Evolutionary conservation across 2,797 vertebrate species (phyloP).

Genomic region (Amblyopsis hoosieri): DNA sequence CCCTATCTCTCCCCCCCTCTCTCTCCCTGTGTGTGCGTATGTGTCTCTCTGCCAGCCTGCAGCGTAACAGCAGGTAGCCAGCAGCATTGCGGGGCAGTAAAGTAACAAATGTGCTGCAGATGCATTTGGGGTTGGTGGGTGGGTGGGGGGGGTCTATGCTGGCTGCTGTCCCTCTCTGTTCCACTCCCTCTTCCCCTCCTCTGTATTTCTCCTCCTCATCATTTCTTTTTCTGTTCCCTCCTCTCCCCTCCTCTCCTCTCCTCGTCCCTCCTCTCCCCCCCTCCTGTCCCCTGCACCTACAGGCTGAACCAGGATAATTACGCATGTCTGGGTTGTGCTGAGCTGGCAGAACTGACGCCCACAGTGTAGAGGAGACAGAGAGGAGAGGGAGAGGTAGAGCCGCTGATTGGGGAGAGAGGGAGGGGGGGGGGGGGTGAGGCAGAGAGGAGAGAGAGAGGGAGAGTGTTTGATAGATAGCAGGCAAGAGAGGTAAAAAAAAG

Average conservation of each 20-base stretch:
- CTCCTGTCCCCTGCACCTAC: constrained; percentile 30
- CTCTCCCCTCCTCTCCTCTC: neutral
- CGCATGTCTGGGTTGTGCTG: constrained; percentile 71
- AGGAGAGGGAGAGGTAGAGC: constrained; percentile 6
- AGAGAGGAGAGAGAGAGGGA: neutral
- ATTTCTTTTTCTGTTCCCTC: neutral
- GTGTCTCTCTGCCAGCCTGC: constrained; percentile 24
- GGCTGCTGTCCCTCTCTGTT: constrained; percentile 40
- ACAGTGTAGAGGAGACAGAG: constrained; percentile 40
- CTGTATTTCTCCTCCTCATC: neutral
- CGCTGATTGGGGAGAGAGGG: constrained; percentile 1
- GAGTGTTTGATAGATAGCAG: neutral
- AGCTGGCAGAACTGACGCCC: constrained; percentile 65
- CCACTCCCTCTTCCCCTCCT: constrained; percentile 5
- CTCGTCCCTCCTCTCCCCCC: neutral
- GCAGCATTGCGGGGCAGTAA: constrained; percentile 35
- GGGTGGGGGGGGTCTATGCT: constrained; percentile 49
- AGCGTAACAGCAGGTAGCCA: constrained; percentile 37
- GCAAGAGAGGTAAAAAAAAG: neutral
- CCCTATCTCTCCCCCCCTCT: constrained; percentile 14
- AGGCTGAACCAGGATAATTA: constrained; percentile 70
- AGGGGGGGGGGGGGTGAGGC: neutral
- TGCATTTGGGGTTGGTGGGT: constrained; percentile 42
- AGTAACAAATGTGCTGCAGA: constrained; percentile 53
- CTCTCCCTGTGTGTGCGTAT: neutral